Evolutionary conservation across 2,113 vertebrate genomes (phyloP), one percentile per base, ranked within the genome.

Genomic region (Polyodon spathula): DNA sequence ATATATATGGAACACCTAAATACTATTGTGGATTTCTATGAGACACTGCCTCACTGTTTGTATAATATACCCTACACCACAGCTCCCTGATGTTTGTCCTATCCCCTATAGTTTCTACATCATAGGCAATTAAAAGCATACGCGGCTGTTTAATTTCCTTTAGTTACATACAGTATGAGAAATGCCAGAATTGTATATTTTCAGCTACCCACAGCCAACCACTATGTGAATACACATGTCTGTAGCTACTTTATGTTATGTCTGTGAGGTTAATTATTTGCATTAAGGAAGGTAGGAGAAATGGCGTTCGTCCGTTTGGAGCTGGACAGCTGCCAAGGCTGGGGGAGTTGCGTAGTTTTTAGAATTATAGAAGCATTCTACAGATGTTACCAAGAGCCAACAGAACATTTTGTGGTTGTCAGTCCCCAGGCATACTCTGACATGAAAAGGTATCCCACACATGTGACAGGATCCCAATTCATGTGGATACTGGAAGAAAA

Each of bases 311-410:
- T 65, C 58, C 55, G 52, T 53, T 42, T 60, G 17, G 40, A 64
- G 56, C 58, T 60, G 63, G 51, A 27, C 15, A 27, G 51, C 50
- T 40, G 60, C 60, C 60, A 54, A 55, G 40, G 16, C 17, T 42
- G 40, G 16, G 69, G 75, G 84, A 84, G 84, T 84, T 80, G 80
- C 73, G 73, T 81, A 66, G 61, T 78, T 81, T 84, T 78, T 78
- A 58, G 62, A 75, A 74, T 80, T 82, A n/a, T 83, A 88, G 81
- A 86, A 68, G 80, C 75, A 69, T 82, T 88, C 84, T 87, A 86
- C 90, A 91, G 88, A 92, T 92, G 90, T 91, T 87, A 84, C 84
- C 80, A 76, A 67, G 81, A 65, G 75, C 78, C 75, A 90, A 82
- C 80, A 89, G 89, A 92, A 91, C 87, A 79, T 89, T 85, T 80